Conservation (phyloP, 2,888 invertebrate genomes). For the Craniophora ligustri region DNA sequence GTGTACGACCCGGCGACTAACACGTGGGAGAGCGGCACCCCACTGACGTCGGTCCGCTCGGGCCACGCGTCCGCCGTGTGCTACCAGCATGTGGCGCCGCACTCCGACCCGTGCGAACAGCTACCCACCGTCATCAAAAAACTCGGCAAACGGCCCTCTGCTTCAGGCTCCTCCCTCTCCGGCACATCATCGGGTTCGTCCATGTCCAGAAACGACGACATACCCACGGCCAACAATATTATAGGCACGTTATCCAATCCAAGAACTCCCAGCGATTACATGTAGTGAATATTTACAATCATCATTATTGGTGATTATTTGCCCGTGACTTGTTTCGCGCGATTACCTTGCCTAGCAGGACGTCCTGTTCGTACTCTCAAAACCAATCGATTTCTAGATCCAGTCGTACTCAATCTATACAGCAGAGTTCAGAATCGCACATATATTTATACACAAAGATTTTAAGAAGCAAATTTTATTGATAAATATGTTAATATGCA, state of each 20-base stretch:
- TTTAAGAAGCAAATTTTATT: too few relatives aligned
- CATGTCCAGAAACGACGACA: conserved; percentile 65
- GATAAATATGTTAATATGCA: too few relatives aligned
- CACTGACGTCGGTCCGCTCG: conserved; percentile 95
- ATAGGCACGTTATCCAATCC: conserved; percentile 76
- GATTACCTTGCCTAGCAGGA: conserved; percentile 3
- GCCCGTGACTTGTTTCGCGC: conserved; percentile 31
- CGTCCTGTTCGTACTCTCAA: conserved; percentile 41
- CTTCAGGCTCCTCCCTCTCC: conserved; percentile 35
- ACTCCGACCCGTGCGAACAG: conserved; percentile 55
- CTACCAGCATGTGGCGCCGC: conserved; percentile 91
- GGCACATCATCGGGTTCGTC: conserved; percentile 32
- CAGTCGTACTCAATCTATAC: conserved; percentile 6
- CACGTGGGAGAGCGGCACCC: conserved; percentile 93
- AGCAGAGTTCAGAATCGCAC: not conserved
- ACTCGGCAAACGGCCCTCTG: conserved; percentile 57
- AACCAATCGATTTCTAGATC: conserved; percentile 21
- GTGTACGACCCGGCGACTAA: conserved; percentile 94
- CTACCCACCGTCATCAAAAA: conserved; percentile 61
- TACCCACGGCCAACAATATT: conserved; percentile 78
- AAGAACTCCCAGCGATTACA: conserved; percentile 56
- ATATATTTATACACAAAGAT: conserved; percentile 16
- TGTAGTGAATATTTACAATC: conserved; percentile 41
- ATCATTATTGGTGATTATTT: conserved; percentile 33
- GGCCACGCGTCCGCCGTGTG: conserved; percentile 98